A percentile compares a stretch with the other conserved stretches of the same genome.
Evolutionary conservation across 2,113 vertebrate species (phyloP).

Genomic region (Xiphias gladius): DNA sequence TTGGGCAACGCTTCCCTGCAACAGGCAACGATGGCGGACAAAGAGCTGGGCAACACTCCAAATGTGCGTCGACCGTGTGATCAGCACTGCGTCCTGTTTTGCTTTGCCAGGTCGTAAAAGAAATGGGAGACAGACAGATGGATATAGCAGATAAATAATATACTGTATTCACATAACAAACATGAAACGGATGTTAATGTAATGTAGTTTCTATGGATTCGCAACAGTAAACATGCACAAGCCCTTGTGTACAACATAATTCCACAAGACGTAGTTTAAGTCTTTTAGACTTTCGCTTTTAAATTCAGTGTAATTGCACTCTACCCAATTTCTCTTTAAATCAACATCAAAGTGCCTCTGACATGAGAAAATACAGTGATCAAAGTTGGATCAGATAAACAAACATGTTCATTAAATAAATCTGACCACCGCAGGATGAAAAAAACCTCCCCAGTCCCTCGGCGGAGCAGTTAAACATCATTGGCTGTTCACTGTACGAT

Average conservation of each 20-base stretch:
- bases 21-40: slow-evolving; percentile 46
- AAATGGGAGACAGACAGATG: neutral
- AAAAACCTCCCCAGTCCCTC: neutral
- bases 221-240: no score
- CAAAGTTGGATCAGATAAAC: neutral
- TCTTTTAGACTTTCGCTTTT: no score
- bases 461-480: neutral
- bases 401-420: neutral
- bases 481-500: neutral
- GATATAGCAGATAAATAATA: slow-evolving; percentile 1
- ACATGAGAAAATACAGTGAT: neutral
- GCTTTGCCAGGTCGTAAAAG: slow-evolving; percentile 12
- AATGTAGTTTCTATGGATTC: neutral
- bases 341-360: neutral
- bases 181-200: neutral
- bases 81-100: slow-evolving; percentile 24
- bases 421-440: neutral
- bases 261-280: no score
- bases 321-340: neutral
- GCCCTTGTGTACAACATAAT: no score
- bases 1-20: slow-evolving; percentile 2
- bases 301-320: no score
- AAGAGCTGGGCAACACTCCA: slow-evolving; percentile 20
- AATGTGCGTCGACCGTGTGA: neutral
- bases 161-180: neutral